Conservation (phyloP, 2,888 invertebrate genomes). For the Smittia sp. region DNA sequence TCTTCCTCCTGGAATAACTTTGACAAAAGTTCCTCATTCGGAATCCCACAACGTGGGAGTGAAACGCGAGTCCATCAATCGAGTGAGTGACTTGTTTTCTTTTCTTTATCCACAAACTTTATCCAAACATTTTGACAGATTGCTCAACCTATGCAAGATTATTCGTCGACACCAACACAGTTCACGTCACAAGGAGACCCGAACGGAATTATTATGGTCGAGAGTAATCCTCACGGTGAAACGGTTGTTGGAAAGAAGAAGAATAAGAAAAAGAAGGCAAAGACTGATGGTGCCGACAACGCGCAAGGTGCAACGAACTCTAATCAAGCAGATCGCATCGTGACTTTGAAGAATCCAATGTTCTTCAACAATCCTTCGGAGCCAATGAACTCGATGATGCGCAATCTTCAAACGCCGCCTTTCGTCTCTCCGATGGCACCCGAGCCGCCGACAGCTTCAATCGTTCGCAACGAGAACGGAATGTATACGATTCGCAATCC, state of each 20-base stretch:
- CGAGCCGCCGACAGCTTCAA: slow-evolving; percentile 61
- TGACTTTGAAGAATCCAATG: slow-evolving; percentile 75
- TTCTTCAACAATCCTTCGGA: slow-evolving; percentile 57
- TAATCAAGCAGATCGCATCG: slow-evolving; percentile 55
- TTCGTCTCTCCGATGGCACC: slow-evolving; percentile 44
- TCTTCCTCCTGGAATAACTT: slow-evolving; percentile 77
- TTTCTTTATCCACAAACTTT: no score
- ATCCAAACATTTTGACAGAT: slow-evolving; percentile 42
- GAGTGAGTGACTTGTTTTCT: no score
- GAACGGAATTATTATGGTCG: slow-evolving; percentile 52
- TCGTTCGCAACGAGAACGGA: slow-evolving; percentile 69
- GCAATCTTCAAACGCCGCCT: slow-evolving; percentile 47
- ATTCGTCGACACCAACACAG: not conserved
- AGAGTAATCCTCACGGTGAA: slow-evolving; percentile 43
- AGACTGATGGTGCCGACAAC: slow-evolving; percentile 42
- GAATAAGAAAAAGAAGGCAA: slow-evolving; percentile 54
- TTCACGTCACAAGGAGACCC: not conserved
- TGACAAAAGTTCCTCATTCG: slow-evolving; percentile 67
- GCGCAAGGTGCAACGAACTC: slow-evolving; percentile 4
- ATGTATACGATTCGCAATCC: slow-evolving; percentile 85
- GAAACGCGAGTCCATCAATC: slow-evolving; percentile 48
- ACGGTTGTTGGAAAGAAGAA: slow-evolving; percentile 56
- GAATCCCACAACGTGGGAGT: slow-evolving; percentile 51
- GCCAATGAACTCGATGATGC: slow-evolving; percentile 41
- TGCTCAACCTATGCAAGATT: slow-evolving; percentile 43